phyloP scores from a whole-genome alignment of 1,140 invertebrate genomes.

The Lethocerus indicus region DNA sequence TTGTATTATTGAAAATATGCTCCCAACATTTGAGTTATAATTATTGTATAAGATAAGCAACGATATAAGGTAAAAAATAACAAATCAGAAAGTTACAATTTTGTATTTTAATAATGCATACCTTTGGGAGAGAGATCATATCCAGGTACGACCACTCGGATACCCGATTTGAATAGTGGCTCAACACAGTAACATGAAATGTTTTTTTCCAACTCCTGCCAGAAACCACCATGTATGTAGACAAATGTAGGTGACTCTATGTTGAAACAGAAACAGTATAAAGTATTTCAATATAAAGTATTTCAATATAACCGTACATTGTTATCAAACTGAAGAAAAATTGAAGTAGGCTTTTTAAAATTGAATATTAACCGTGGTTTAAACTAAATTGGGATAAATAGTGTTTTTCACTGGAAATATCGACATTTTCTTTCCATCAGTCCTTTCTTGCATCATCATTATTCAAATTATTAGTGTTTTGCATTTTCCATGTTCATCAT shows the following conservation, averaged over 20 bases:
- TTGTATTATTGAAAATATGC: too few species aligned
- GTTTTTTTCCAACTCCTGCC: conserved; percentile 50
- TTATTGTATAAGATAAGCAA: too few species aligned
- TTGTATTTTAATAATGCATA: conserved; percentile 18
- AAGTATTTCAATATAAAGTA: conserved; percentile 10
- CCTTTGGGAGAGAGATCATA: conserved; percentile 59
- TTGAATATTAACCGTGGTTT: not conserved
- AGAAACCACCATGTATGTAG: conserved; percentile 70
- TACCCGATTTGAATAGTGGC: conserved; percentile 37
- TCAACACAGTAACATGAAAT: conserved; percentile 40
- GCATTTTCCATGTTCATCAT: too few species aligned
- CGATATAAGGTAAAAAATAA: too few species aligned
- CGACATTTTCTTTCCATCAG: not conserved
- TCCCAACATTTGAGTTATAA: too few species aligned
- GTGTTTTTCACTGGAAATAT: not conserved
- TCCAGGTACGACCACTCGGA: conserved; percentile 48
- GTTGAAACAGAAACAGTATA: conserved; percentile 15
- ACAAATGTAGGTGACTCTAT: conserved; percentile 53
- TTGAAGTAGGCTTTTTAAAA: conserved; percentile 2
- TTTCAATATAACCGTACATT: not conserved
- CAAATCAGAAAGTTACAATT: not conserved
- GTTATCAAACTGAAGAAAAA: not conserved
- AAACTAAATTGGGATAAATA: not conserved
- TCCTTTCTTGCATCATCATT: not conserved
- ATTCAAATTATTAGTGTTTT: too few species aligned